phyloP scores from a whole-genome alignment of 35 echinoderm and acorn worm species.

The Stichopus chloronotus region DNA sequence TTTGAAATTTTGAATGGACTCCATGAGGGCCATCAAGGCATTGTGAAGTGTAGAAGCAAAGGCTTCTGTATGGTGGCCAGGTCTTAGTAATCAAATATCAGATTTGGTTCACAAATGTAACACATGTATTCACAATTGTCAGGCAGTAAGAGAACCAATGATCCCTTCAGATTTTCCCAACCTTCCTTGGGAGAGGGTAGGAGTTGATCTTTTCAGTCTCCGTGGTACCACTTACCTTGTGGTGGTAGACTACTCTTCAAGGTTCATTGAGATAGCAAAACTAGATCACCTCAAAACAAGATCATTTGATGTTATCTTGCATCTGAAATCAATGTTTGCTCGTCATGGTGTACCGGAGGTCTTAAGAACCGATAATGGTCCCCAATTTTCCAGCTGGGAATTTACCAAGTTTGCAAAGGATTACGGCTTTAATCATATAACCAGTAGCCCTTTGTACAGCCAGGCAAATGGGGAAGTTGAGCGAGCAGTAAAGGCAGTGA shows the following conservation, averaged over 20 bases:
- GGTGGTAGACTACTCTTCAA: conserved; percentile 52
- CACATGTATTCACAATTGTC: not conserved
- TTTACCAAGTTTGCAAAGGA: too few species aligned
- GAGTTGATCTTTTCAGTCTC: conserved; percentile 9
- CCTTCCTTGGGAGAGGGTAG: conserved; percentile 34
- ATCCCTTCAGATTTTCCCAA: conserved; percentile 12
- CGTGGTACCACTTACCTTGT: conserved; percentile 38
- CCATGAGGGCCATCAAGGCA: conserved; percentile 51
- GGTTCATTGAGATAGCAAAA: conserved; percentile 50
- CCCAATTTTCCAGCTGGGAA: too few species aligned
- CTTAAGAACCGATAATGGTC: too few species aligned
- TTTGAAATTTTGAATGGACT: conserved; percentile 24
- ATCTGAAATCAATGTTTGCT: conserved; percentile 48
- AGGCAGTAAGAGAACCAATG: conserved; percentile 34
- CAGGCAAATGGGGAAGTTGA: conserved; percentile 48
- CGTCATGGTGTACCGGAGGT: too few species aligned
- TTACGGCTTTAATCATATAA: conserved; percentile 51
- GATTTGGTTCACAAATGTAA: conserved; percentile 42
- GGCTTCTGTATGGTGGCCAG: conserved; percentile 52
- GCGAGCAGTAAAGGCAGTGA: conserved; percentile 43
- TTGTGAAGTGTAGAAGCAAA: conserved; percentile 42
- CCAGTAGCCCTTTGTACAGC: conserved; percentile 44
- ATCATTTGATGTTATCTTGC: conserved; percentile 22
- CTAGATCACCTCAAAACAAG: not conserved
- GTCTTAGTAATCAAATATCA: conserved; percentile 32